Conservation (phyloP, 2,797 vertebrate genomes). For the Muscicapa striata region DNA sequence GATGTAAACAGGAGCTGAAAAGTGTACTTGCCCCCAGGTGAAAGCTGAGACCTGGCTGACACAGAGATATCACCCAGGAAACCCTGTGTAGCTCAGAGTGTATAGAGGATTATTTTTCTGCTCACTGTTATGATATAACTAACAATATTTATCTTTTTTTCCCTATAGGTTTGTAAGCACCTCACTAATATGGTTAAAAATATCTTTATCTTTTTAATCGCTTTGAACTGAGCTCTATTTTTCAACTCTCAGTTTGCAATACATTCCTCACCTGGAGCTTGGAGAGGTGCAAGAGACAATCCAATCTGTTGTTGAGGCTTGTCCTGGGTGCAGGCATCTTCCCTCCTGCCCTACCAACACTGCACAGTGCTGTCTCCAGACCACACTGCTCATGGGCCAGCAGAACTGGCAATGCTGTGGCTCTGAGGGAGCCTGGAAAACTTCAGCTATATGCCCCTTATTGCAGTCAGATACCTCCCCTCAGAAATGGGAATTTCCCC, state of each 20-base stretch:
- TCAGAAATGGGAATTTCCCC: not conserved
- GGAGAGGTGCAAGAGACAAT: not conserved
- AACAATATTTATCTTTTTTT: not conserved
- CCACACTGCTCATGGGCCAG: no score
- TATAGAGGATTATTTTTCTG: not conserved
- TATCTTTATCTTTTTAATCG: not conserved
- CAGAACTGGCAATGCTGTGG: not conserved
- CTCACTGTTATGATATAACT: not conserved
- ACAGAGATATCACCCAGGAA: not conserved
- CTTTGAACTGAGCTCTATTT: not conserved
- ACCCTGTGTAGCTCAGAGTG: not conserved
- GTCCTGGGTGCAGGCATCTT: no score
- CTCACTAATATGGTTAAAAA: not conserved
- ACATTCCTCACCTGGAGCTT: not conserved
- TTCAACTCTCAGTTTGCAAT: not conserved
- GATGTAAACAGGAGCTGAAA: not conserved
- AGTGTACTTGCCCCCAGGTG: not conserved
- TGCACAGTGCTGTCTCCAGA: rapidly evolving
- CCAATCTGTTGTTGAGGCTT: not conserved
- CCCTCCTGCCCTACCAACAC: not conserved
- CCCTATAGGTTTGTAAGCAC: not conserved
- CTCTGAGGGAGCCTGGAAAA: not conserved
- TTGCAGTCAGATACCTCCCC: not conserved
- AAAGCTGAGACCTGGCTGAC: not conserved
- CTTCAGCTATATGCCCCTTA: not conserved